phyloP scores from a whole-genome alignment of 2,888 invertebrate species.

The Dichetophora obliterata region DNA sequence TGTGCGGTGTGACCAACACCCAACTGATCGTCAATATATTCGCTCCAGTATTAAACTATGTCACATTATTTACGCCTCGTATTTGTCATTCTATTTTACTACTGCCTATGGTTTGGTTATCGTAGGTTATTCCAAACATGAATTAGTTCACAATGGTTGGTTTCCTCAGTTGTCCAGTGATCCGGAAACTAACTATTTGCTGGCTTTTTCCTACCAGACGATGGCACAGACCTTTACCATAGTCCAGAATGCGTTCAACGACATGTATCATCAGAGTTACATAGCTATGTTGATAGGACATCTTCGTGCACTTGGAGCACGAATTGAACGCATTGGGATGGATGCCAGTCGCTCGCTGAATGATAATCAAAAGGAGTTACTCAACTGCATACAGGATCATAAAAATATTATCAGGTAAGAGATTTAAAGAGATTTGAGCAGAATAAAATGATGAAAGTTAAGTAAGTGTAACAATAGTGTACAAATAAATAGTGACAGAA shows the following conservation, averaged over 20 bases:
- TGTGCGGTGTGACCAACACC: conserved; percentile 39
- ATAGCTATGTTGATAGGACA: conserved; percentile 50
- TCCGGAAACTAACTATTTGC: conserved; percentile 40
- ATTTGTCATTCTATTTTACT: conserved; percentile 40
- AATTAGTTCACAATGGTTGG: conserved; percentile 49
- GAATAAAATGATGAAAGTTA: not conserved
- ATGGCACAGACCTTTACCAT: conserved; percentile 31
- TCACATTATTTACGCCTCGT: conserved; percentile 38
- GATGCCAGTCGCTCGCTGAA: conserved; percentile 27
- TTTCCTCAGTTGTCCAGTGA: conserved; percentile 47
- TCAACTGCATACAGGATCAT: conserved; percentile 51
- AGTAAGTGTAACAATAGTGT: not conserved
- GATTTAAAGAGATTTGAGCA: conserved; percentile 12
- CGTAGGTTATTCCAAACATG: conserved; percentile 42
- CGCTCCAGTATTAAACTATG: conserved; percentile 43
- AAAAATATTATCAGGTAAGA: conserved; percentile 50
- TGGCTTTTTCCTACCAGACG: conserved; percentile 45
- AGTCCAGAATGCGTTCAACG: conserved; percentile 47
- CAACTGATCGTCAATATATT: conserved; percentile 44
- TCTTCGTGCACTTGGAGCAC: conserved; percentile 46
- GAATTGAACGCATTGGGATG: conserved; percentile 52
- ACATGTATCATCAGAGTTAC: conserved; percentile 50
- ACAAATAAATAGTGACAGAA: too few species aligned
- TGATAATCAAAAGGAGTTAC: conserved; percentile 50
- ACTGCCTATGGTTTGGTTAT: conserved; percentile 43